Base-by-base conservation (phyloP, 1,140 invertebrate species). In the Drosophila rufa region DNA sequence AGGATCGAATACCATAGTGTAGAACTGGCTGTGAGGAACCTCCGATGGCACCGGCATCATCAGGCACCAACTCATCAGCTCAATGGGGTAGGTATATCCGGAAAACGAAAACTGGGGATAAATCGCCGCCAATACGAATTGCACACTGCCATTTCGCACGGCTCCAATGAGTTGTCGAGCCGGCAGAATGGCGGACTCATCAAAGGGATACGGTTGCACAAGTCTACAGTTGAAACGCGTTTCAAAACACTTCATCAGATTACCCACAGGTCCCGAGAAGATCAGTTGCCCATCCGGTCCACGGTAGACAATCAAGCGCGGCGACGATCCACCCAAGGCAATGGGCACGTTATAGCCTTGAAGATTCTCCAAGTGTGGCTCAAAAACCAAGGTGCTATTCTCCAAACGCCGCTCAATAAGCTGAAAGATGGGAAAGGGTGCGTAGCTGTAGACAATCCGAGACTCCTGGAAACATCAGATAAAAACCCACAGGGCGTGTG, bases 11-110 rank as follows among this genome's bases (percentile, higher is more conserved):
- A 91, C 89, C n/a, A 68, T 53, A 7, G 47, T 27, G 40, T 90
- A 91, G 0, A 90, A 71, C n/a, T 83, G 57, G 22, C 70, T 81
- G 25, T 42, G 60, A 3, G 82, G 77, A 2, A 92, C 73, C 47
- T 77, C 51, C 1, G 50, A 47, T 14, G 90, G 76, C 4, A 91
- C 65, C 0, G 91, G 91, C 66, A 91, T 55, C 85, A 92, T 82
- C 7, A 92, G 22, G 36, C 91, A 92, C 82, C 85, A 92, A 50
- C 89, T 82, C 6, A 90, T 15, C 6, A 75, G 50, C 40, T 92
- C 90, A 7, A 84, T 77, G 3, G 91, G 85, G 40, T 92, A 92
- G 0, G 75, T 76, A 3, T 60, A 92, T 0, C 78, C 74, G 2
- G n/a, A 22, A 6, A 59, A 14, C 0, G 78, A 70, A 2, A 48